These are phyloP conservation scores for Acrocyrtus sp. DNA, from an alignment of 2,888 invertebrate genomes.

Conservation along the genomic window DNA sequence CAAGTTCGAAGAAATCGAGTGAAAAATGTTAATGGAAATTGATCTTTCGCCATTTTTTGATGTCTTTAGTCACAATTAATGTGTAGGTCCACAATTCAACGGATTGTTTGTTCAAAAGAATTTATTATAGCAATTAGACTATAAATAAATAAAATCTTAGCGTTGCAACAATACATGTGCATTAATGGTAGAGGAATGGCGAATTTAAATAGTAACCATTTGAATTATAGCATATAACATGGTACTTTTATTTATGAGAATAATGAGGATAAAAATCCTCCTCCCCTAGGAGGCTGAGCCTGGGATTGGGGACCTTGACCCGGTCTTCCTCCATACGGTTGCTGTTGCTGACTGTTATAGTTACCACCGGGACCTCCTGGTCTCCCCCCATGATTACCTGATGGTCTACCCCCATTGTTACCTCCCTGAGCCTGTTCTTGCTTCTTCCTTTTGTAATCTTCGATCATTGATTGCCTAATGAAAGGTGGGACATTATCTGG, in stretches of 20 bases:
- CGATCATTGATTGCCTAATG: conserved; percentile 38
- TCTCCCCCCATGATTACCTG: neutral
- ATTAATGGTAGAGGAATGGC: too few relatives aligned
- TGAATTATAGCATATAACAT: too few relatives aligned
- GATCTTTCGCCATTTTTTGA: too few relatives aligned
- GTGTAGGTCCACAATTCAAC: too few relatives aligned
- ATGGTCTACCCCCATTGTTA: neutral
- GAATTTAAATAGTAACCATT: too few relatives aligned
- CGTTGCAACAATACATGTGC: too few relatives aligned
- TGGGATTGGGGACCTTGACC: neutral
- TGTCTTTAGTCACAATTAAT: too few relatives aligned
- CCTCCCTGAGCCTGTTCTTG: conserved; percentile 6
- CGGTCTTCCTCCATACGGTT: conserved; percentile 1
- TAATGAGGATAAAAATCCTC: conserved; percentile 29
- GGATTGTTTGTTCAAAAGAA: too few relatives aligned
- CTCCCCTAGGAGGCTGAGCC: conserved; percentile 8
- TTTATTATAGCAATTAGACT: too few relatives aligned
- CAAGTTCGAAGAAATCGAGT: too few relatives aligned
- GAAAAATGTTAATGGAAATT: too few relatives aligned
- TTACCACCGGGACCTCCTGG: neutral
- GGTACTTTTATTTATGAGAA: conserved; percentile 26
- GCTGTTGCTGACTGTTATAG: neutral
- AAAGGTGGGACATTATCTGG: conserved; percentile 32
- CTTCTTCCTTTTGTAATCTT: conserved; percentile 30
- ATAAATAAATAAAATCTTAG: too few relatives aligned